phyloP scores from a whole-genome alignment of 1,140 invertebrate genomes.

The Catajapyx aquilonaris region DNA sequence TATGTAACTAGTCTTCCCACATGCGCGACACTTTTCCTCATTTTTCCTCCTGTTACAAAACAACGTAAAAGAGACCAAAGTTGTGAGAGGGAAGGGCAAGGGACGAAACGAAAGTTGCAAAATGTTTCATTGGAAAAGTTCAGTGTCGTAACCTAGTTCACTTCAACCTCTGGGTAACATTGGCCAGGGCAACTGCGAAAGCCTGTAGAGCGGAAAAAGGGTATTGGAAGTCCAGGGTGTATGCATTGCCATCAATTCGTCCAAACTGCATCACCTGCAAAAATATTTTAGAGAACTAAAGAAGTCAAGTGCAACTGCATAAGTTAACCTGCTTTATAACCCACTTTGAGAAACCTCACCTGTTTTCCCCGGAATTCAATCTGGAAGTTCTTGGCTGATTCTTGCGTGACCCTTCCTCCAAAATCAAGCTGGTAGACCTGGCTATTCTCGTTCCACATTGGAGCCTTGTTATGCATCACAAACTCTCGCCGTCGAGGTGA shows the following conservation, averaged over 20 bases:
- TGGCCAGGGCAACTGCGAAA: conserved; percentile 92
- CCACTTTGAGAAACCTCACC: conserved; percentile 28
- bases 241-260: conserved; percentile 92
- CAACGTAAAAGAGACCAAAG: too few species aligned
- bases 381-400: conserved; percentile 99
- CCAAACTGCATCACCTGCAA: conserved; percentile 97
- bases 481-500: conserved; percentile 64
- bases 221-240: conserved; percentile 96
- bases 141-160: too few species aligned
- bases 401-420: conserved; percentile 95
- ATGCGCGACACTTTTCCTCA: too few species aligned
- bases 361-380: conserved; percentile 94
- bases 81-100: too few species aligned
- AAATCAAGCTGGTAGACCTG: conserved; percentile 99
- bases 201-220: conserved; percentile 96
- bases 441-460: conserved; percentile 98
- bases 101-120: too few species aligned
- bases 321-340: too few species aligned
- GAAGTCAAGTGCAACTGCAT: background rate
- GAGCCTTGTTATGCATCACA: conserved; percentile 96
- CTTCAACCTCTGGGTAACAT: conserved; percentile 95
- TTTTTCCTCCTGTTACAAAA: too few species aligned
- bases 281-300: conserved; percentile 5
- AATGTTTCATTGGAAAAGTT: too few species aligned
- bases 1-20: too few species aligned